Base-by-base conservation (phyloP, 1,140 invertebrate genomes). In the Antheraea pernyi region DNA sequence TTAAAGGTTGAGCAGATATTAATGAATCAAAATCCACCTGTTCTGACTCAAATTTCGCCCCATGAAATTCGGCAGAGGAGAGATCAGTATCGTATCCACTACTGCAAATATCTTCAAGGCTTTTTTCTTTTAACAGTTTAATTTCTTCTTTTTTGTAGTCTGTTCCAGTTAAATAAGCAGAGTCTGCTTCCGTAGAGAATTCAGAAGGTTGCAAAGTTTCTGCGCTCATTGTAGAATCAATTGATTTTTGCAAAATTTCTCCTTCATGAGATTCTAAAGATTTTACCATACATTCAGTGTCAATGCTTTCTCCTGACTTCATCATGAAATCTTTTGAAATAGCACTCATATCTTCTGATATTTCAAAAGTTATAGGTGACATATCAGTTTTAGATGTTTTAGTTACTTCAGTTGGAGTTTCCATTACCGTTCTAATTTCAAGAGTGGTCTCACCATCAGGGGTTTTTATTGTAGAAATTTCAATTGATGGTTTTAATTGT, bases 61-160 rank as follows among this genome's bases (percentile, higher is more conserved):
- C 92, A 86, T 92, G 94, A 90, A 93, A 93, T 86, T 95, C 95
- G 76, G 94, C 92, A 81, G 95, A 95, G 37, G 94, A 95, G 64
- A 95, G 93, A 88, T 96, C 95, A 61, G 94, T 94, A 79, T 95
- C 95, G 65, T 94, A 93, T 69, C 95, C 95, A 85, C 95, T 96
- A 78, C 94, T 85, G 82, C 93, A 91, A 80, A 93, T 88, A 85
- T 94, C 92, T 93, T 94, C 92, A 48, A 92, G 77, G 72, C 92
- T 93, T 81, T 92, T 93, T 85, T 93, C 92, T 82, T 93, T 93
- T 9, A 92, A 63, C 70, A 93, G 70, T 73, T 89, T 92, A 22
- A 89, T 73, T 85, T 93, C 92, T 73, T 90, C 87, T 76, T 79
- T 88, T 75, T 82, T 92, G 6, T 91, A 85, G 72, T 89, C 89